Base-by-base conservation (phyloP, 1,140 invertebrate species). In the Drosophila orosa region DNA sequence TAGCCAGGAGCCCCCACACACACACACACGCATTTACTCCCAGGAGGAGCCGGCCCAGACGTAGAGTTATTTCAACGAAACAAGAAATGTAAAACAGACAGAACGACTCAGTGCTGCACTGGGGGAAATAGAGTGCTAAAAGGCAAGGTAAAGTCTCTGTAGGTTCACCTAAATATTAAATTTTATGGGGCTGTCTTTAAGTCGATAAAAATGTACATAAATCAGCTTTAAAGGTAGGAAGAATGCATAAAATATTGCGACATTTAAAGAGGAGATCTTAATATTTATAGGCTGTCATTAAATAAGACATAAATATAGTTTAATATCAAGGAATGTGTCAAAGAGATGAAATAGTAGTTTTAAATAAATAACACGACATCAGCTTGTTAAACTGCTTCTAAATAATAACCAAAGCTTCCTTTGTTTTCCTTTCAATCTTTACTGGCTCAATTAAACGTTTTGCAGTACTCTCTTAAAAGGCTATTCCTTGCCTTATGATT, bases 51-150 rank as follows among this genome's bases (percentile, higher is more conserved):
- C 45, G 55, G 33, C 59, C 25, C 27, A 47, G 48, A 44, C 69
- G 71, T 74, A 86, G 83, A 87, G 83, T 87, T 87, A 87, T 86
- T 81, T 87, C 66, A 60, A 80, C 58, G 75, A 79, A 77, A 83
- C 56, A 79, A 72, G 57, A 66, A 89, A 89, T 89, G 84, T 89
- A 84, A 89, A 89, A 61, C 76, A 74, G 84, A 87, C 63, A 82
- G 66, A 31, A 25, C 17, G 45, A 60, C 59, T 56, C 52, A 47
- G 45, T 19, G 25, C 3, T 35, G 29, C 58, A 61, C 58, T 37
- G 60, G 50, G 39, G 39, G 47, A 76, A 68, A 44, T 40, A 5
- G 12, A 33, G 29, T 25, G 27, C 15, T 24, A 29, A 58, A 19
- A 47, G 8, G 12, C n/a, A 7, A 4, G 8, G 3, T 15, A 15